Evolutionary conservation across 1,140 invertebrate species (phyloP), one percentile per base, ranked within the genome.

Genomic region (Neodiprion fabricii): DNA sequence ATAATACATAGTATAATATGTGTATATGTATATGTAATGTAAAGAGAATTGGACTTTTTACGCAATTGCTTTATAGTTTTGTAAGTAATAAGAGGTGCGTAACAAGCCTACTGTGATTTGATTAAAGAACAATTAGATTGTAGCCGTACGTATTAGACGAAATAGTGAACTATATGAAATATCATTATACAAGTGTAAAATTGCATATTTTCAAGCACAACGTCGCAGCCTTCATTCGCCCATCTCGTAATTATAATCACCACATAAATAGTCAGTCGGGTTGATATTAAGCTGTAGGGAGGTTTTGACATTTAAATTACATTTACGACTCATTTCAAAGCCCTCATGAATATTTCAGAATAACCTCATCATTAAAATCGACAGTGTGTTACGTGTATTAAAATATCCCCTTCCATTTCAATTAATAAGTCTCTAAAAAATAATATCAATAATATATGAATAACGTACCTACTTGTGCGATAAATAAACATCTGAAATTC

Each of bases 121-220:
- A 61, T 61, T 61, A 61, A 61, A 61, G 53, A 61, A 61, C 53
- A 61, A 61, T 61, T 61, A 61, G 53, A 61, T 61, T 61, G 53
- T 61, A 61, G n/a, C 11, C 53, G 53, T 61, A 17, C 28, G 53
- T 61, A 8, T 12, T 61, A 61, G 53, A 61, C 53, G n/a, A 61
- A 61, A 61, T 61, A 61, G 53, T 61, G 53, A 61, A 61, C 53
- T n/a, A 61, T 61, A 61, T 61, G n/a, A 12, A 61, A 2, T 40
- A 40, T 12, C n/a, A 61, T n/a, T 61, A 17, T 61, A 61, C 53
- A 17, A 14, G 53, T 61, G n/a, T 61, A 61, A 61, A 61, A 9
- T 61, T 61, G 53, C 53, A 61, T 61, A 61, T 61, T 40, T 61
- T 12, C 53, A 61, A 61, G 11, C 53, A 14, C 53, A 61, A 12